These are phyloP conservation scores for Tetrax tetrax DNA, from an alignment of 2,113 vertebrate genomes.

Conservation along the genomic window DNA sequence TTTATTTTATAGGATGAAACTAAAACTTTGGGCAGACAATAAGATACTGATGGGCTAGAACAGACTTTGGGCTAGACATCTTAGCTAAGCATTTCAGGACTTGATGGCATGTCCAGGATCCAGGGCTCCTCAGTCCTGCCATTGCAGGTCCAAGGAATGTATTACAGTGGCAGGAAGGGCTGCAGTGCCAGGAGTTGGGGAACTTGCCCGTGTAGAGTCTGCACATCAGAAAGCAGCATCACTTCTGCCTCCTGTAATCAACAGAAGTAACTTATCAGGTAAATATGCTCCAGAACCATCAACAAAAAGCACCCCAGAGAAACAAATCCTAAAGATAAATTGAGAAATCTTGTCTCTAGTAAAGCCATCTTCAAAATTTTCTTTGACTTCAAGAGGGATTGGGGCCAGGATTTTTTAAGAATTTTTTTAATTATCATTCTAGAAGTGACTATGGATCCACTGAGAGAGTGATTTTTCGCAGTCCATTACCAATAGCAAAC, in stretches of 20 bases:
- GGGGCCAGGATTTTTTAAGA: not conserved
- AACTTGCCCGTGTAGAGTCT: not conserved
- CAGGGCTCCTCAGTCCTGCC: not conserved
- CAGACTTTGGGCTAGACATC: not conserved
- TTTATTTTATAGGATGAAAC: not conserved
- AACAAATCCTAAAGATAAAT: not conserved
- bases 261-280: not conserved
- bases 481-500: not conserved
- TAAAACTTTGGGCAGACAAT: not conserved
- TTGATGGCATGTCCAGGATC: not conserved
- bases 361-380: not conserved
- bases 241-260: not conserved
- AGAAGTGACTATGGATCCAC: not conserved
- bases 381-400: not conserved
- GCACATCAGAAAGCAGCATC: not conserved
- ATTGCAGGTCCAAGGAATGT: not conserved
- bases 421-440: not conserved
- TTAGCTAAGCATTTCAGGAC: not conserved
- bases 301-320: not conserved
- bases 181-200: not conserved
- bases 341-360: not conserved
- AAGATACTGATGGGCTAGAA: not conserved
- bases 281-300: not conserved
- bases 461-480: not conserved
- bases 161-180: not conserved